phyloP scores from a whole-genome alignment of 2,888 invertebrate genomes.

The Brachylomia viminalis region DNA sequence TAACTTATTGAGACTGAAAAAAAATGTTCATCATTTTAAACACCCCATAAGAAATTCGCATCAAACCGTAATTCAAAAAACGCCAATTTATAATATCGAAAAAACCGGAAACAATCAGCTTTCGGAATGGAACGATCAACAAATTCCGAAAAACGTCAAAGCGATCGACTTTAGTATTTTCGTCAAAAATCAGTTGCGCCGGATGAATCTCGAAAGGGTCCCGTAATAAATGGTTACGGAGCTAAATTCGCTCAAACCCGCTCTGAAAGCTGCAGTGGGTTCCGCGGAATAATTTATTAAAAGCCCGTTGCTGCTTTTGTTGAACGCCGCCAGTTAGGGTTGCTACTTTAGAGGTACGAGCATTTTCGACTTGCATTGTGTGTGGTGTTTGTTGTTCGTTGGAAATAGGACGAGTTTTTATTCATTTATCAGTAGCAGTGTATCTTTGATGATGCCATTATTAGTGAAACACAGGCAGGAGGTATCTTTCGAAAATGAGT shows the following conservation, averaged over 20 bases:
- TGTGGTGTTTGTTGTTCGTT: conserved; percentile 29
- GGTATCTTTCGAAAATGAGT: background rate
- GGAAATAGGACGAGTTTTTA: background rate
- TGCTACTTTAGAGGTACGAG: conserved; percentile 55
- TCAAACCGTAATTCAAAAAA: conserved; percentile 44
- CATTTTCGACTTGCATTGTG: conserved; percentile 39
- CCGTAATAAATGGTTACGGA: conserved; percentile 77
- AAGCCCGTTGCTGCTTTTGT: conserved; percentile 80
- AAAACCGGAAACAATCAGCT: conserved; percentile 47
- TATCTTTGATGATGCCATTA: background rate
- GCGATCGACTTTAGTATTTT: conserved; percentile 62
- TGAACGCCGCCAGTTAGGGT: conserved; percentile 73
- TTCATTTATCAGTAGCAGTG: background rate
- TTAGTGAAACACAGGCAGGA: background rate
- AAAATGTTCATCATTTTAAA: conserved; percentile 34
- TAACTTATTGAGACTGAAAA: background rate
- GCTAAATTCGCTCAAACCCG: conserved; percentile 74
- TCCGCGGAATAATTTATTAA: conserved; percentile 85
- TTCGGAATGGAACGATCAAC: conserved; percentile 52
- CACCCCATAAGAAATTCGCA: conserved; percentile 26
- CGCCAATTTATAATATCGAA: conserved; percentile 35
- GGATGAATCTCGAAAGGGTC: conserved; percentile 69
- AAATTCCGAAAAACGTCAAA: conserved; percentile 63
- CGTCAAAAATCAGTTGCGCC: conserved; percentile 76
- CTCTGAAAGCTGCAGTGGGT: conserved; percentile 78